Base-by-base conservation (phyloP, 2,888 invertebrate genomes). In the Rugalucina vietnamica region DNA sequence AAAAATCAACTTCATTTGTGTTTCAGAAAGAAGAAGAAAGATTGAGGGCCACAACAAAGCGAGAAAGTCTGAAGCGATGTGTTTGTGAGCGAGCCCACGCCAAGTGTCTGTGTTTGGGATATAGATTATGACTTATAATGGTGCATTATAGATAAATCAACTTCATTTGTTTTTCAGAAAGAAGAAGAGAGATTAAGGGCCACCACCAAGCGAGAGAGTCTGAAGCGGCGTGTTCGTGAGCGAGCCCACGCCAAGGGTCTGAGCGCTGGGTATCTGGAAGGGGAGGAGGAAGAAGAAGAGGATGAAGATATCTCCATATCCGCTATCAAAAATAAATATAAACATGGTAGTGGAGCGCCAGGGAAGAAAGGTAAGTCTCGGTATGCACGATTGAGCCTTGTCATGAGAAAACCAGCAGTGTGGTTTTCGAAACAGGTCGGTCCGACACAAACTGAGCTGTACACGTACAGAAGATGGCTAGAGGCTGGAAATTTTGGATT, bases 121-220 rank as follows among this genome's bases (percentile, higher is more conserved):
- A 96, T n/a, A n/a, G n/a, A n/a, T n/a, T n/a, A n/a, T n/a, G n/a
- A n/a, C n/a, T n/a, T n/a, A n/a, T n/a, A n/a, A n/a, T n/a, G n/a
- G n/a, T n/a, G n/a, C n/a, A n/a, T n/a, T n/a, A n/a, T n/a, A n/a
- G n/a, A n/a, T n/a, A n/a, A n/a, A n/a, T n/a, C n/a, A n/a, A n/a
- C n/a, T n/a, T n/a, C n/a, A n/a, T 76, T 76, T 78, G 49, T 50
- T 74, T 77, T 77, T 43, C 85, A 98, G 97, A 98, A 98, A 97
- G 99, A 99, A 93, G 99, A 99, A 95, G 99, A 99, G 95, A 97
- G 98, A 93, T 95, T 99, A 14, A 96, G 98, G 60, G 98, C 99
- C 76, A 97, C 98, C 0, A 97, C 98, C 96, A 96, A 98, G 18
- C 95, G 96, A 37, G 97, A 97, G 92, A 96, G 95, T 82, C 96